Evolutionary conservation across 2,113 vertebrate genomes (phyloP).

Genomic region (Himantopus leucocephalus): DNA sequence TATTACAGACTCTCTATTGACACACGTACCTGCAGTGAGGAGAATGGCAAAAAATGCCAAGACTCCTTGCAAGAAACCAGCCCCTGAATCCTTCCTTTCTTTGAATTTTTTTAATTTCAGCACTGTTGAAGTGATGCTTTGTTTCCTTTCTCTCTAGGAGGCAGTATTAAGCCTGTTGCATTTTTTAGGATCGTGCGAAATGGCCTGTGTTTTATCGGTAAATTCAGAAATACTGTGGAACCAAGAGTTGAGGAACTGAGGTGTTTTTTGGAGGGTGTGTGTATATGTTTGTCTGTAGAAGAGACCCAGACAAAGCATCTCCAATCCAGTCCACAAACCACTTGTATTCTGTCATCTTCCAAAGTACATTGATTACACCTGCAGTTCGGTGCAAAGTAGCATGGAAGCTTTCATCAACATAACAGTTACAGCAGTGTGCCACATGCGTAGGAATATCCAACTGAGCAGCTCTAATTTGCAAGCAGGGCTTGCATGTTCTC

Average conservation of each 20-base stretch:
- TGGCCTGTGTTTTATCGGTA: background rate
- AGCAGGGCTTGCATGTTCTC: background rate
- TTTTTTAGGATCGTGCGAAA: background rate
- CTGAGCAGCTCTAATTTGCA: background rate
- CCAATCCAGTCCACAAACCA: background rate
- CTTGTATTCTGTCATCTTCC: background rate
- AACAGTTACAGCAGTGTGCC: background rate
- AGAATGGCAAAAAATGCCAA: background rate
- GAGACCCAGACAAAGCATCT: background rate
- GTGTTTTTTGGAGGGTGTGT: background rate
- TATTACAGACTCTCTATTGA: background rate
- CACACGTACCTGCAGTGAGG: rapidly evolving
- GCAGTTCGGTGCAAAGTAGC: background rate
- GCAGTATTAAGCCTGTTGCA: rapidly evolving
- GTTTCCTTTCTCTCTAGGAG: background rate
- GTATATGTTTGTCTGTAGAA: background rate
- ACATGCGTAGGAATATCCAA: rapidly evolving
- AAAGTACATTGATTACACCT: background rate
- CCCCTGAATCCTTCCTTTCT: background rate
- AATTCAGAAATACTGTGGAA: background rate
- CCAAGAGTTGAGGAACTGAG: background rate
- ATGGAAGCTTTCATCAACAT: background rate
- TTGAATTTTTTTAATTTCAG: background rate
- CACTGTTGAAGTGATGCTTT: background rate
- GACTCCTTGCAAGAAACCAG: background rate